Base-by-base conservation (phyloP, 2,888 invertebrate genomes). In the Catocala fraxini region DNA sequence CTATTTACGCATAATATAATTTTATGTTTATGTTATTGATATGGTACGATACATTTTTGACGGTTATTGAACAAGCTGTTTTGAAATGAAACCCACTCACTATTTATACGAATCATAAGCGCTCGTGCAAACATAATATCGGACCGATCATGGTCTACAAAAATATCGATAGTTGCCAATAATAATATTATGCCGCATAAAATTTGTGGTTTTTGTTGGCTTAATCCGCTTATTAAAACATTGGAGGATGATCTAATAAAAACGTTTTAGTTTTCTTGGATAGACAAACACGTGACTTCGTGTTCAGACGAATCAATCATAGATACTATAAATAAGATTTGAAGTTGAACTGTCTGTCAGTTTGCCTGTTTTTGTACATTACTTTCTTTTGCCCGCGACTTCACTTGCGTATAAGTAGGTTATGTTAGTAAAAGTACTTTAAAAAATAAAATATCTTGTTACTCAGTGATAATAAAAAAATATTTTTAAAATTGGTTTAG, bases 121-220 rank as follows among this genome's bases (percentile, higher is more conserved):
- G 12, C 5, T 45, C 45, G 6, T 39, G 12, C 45, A 45, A 45
- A 45, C 12, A 45, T 12, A 12, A 45, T 45, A 45, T 5, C n/a
- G 12, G 11, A 6, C 12, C 45, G 12, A 45, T 45, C 5, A 52
- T 42, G 10, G 6, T 0, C 10, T 13, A 47, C 46, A 52, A 47
- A 46, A 52, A 59, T 51, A 47, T 11, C 7, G 39, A 51, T 39
- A 12, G 51, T 33, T 58, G 45, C 33, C 58, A 52, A 41, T 47
- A 47, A 39, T 11, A 58, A 47, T 35, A 39, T 52, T 52, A 52
- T 52, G 12, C 0, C 12, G 52, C 35, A 51, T 46, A 46, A 51
- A 45, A 39, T 47, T 35, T 47, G 35, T 13, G 33, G 33, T 33
- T 45, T 12, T 45, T 45, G 45, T 12, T 45, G 6, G n/a, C 12